Conservation (phyloP, 2,113 vertebrate species). For the Saccopteryx leptura region DNA sequence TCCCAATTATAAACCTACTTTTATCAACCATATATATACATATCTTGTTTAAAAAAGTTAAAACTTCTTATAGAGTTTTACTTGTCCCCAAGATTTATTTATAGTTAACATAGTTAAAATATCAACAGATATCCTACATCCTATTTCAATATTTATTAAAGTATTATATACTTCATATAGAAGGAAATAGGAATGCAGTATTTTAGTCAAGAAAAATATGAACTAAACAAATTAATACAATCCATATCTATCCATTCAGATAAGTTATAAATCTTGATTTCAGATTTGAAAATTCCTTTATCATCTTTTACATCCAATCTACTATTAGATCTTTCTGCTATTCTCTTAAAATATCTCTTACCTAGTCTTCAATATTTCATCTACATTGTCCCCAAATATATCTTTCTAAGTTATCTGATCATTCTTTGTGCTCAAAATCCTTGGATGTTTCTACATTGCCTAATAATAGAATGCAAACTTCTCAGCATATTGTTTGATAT, state of each 20-base stretch:
- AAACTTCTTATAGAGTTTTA: not conserved
- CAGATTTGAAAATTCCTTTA: not conserved
- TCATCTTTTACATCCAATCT: not conserved
- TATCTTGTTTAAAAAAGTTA: not conserved
- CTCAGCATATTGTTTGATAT: not conserved
- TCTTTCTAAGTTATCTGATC: not conserved
- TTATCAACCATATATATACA: not conserved
- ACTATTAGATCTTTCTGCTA: not conserved
- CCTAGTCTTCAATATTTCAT: not conserved
- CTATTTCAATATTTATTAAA: slow-evolving; percentile 21
- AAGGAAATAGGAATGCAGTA: not conserved
- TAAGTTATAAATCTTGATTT: slow-evolving; percentile 17
- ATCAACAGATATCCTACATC: not conserved
- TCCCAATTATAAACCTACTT: not conserved
- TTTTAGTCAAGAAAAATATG: not conserved
- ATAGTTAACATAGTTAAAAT: not conserved
- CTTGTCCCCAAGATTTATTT: not conserved
- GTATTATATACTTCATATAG: not conserved
- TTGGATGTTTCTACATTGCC: not conserved
- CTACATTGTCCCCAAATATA: not conserved
- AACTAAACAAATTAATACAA: not conserved
- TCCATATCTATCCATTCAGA: not conserved
- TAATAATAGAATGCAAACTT: not conserved
- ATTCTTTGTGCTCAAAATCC: not conserved
- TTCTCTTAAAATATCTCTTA: not conserved